Percentiles rank a stretch among this genome's conserved stretches.
Evolutionary conservation across 2,888 invertebrate species (phyloP).

Genomic region (Prenolepis imparis): DNA sequence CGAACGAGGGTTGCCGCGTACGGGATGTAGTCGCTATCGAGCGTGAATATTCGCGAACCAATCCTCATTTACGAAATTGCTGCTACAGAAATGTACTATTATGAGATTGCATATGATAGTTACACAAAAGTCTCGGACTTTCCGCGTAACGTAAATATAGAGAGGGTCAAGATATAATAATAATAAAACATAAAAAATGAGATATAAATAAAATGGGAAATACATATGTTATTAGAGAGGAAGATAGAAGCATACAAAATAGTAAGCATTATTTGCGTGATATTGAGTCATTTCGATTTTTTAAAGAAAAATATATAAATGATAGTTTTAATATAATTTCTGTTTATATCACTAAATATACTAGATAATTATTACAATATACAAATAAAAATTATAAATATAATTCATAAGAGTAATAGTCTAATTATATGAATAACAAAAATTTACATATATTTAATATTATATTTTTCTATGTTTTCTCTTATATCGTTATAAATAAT

Average conservation of each 20-base stretch:
- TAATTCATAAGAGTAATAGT: neutral
- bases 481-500: neutral
- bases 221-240: neutral
- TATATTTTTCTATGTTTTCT: neutral
- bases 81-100: slow-evolving; percentile 24
- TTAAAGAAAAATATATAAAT: neutral
- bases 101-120: neutral
- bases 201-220: neutral
- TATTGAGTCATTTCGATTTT: neutral
- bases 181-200: neutral
- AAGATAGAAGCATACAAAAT: neutral
- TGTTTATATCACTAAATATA: neutral
- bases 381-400: neutral
- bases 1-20: slow-evolving; percentile 56
- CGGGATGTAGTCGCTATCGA: slow-evolving; percentile 28
- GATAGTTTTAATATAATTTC: neutral
- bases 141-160: neutral
- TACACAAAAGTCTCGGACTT: neutral
- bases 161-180: neutral
- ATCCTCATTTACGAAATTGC: slow-evolving; percentile 17
- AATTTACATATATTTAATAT: neutral
- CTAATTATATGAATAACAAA: no score
- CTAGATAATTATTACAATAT: no score
- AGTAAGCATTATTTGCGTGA: neutral
- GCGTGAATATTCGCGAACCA: slow-evolving; percentile 6